Base-by-base conservation (phyloP, 2,888 invertebrate genomes). In the Minunthozetes semirufus region DNA sequence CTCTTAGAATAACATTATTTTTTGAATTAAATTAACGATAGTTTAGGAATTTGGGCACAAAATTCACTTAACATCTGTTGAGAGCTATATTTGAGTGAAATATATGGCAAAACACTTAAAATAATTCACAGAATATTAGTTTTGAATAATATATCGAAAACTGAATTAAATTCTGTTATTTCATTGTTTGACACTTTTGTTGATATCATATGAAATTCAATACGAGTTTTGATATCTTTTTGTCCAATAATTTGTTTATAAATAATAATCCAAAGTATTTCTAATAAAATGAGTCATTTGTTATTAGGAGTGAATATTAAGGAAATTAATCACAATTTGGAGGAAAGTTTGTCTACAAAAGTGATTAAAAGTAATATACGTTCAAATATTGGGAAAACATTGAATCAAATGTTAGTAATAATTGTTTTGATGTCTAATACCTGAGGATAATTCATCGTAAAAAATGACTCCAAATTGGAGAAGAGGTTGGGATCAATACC, bases 381-480 rank as follows among this genome's bases (percentile, higher is more conserved):
- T 19, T 25, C 5, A 22, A 56, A 56, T 56, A 25, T 13, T 61
- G 59, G 17, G 53, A 25, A 9, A 50, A 0, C 15, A 38, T 25
- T 15, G 25, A 66, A 46, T 27, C 5, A 33, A n/a, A 59, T 11
- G 13, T 8, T 13, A 50, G n/a, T 38, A 19, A n/a, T 3, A 46
- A 27, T 29, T 50, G 33, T 42, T 9, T 46, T 1, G 9, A 9
- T 33, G 33, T 4, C 9, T n/a, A n/a, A 81, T 82, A 88, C 88
- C 83, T 86, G 84, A 25, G 95, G 94, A 84, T 97, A 97, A 80
- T 91, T 89, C 87, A 95, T 88, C n/a, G 89, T 90, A 85, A 97
- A 97, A 86, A 94, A 97, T 0, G 95, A 92, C 85, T 95, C 94
- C 80, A 97, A 86, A 85, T 97, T 98, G 76, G 88, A 88, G 82